These are phyloP conservation scores for Pomacea canaliculata DNA, from an alignment of 2,888 invertebrate species.

Conservation along the genomic window DNA sequence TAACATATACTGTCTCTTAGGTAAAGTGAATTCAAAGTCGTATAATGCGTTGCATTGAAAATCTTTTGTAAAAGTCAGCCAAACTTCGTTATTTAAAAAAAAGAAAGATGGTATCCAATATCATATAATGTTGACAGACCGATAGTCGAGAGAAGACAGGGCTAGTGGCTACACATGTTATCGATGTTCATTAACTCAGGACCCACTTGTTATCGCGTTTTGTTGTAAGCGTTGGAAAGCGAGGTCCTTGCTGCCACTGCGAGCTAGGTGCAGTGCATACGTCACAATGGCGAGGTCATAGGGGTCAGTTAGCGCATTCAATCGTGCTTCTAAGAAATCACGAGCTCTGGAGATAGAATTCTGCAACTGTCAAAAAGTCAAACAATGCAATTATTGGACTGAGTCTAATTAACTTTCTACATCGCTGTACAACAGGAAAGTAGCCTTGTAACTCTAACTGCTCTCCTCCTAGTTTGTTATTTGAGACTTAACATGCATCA, in stretches of 20 bases:
- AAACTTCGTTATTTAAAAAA: no score
- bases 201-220: slow-evolving; percentile 52
- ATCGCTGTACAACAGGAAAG: no score
- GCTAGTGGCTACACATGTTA: not conserved
- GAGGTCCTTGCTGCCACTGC: slow-evolving; percentile 39
- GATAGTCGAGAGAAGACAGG: not conserved
- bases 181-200: not conserved
- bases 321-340: slow-evolving; percentile 62
- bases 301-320: slow-evolving; percentile 50
- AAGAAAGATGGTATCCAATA: not conserved
- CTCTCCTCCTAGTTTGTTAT: no score
- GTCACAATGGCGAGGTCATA: slow-evolving; percentile 60
- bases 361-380: slow-evolving; percentile 30
- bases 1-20: not conserved
- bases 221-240: slow-evolving; percentile 44
- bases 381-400: not conserved
- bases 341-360: slow-evolving; percentile 48
- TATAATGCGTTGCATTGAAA: no score
- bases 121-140: not conserved
- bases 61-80: no score
- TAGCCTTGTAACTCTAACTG: no score
- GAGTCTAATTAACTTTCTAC: not conserved
- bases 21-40: no score
- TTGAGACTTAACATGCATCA: no score
- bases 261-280: slow-evolving; percentile 57